Evolutionary conservation across 2,113 vertebrate species (phyloP).

Genomic region (Clinocottus analis): DNA sequence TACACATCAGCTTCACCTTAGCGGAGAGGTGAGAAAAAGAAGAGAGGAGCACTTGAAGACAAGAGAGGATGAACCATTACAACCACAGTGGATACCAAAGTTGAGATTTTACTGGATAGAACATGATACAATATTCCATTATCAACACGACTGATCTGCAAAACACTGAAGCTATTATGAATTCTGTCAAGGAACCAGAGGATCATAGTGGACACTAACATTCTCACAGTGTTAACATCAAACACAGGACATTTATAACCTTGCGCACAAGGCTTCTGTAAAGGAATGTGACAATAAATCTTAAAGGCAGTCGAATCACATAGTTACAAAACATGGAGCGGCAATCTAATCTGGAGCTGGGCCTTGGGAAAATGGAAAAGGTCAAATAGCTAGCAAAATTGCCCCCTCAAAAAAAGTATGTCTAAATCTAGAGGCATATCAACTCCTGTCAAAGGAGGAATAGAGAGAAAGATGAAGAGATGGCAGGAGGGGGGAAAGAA

Average conservation of each 20-base stretch:
- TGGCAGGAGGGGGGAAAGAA: constrained; percentile 46
- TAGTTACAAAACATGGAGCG: constrained; percentile 81
- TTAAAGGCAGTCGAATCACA: constrained; percentile 78
- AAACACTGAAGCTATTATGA: constrained; percentile 70
- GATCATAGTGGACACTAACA: constrained; percentile 59
- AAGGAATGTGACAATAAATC: constrained; percentile 85
- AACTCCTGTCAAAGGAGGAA: constrained; percentile 75
- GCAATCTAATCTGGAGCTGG: constrained; percentile 83
- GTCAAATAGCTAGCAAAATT: constrained; percentile 84
- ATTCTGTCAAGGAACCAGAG: constrained; percentile 70
- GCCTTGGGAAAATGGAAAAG: constrained; percentile 86
- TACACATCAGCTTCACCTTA: constrained; percentile 47
- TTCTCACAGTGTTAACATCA: constrained; percentile 79
- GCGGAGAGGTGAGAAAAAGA: constrained; percentile 50
- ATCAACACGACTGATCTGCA: constrained; percentile 71
- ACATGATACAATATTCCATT: constrained; percentile 63
- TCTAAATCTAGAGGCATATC: constrained; percentile 83
- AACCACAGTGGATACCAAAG: constrained; percentile 40
- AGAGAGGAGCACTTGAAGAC: constrained; percentile 65
- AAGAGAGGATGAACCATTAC: constrained; percentile 57
- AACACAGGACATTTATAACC: constrained; percentile 75
- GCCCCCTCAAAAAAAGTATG: constrained; percentile 81
- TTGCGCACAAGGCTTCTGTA: constrained; percentile 71
- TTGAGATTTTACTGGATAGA: constrained; percentile 56
- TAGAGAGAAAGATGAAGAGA: constrained; percentile 69